Base-by-base conservation (phyloP, 1,140 invertebrate species). In the Fopius arisanus region DNA sequence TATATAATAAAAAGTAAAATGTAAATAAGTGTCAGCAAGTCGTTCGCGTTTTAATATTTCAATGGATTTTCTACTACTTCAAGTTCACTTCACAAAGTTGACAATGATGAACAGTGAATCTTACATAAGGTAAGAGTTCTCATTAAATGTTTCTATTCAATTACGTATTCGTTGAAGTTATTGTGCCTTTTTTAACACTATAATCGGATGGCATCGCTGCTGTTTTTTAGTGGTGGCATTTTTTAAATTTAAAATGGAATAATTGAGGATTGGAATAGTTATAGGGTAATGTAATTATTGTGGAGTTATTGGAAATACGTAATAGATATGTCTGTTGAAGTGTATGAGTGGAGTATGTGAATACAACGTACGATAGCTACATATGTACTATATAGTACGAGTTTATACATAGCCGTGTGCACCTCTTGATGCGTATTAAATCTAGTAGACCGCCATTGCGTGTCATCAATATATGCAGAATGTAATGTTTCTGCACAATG, bases 71-170 rank as follows among this genome's bases (percentile, higher is more conserved):
- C 31, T 28, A 16, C n/a, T 67, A 7, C 16, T 28, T 10, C 21
- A 65, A 26, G 62, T 65, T 65, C 43, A 51, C 6, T n/a, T 51
- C 14, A 51, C n/a, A 6, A 6, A 51, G 10, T 51, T n/a, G 19
- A 51, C 12, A 14, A 31, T 29, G 21, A 29, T 2, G 62, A 65
- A 5, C 1, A 29, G 23, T 26, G 62, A 12, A 31, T 37, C 21
- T 72, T 72, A 72, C 62, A 72, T 72, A 72, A 72, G 63, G 62
- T 40, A 65, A 67, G 26, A 6, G 37, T 67, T 62, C 67, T 51
- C 3, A 3, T 31, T 54, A 51, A 48, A 19, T 31, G n/a, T 72
- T 28, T 41, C 37, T 51, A 33, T 72, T 23, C 28, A 28, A 26
- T 43, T 72, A 40, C 62, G 23, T 41, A 68, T 3, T 59, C 54